A percentile compares a stretch with the other conserved stretches of the same genome.
Conservation (phyloP, 2,113 vertebrate genomes). For the Pipra filicauda region DNA sequence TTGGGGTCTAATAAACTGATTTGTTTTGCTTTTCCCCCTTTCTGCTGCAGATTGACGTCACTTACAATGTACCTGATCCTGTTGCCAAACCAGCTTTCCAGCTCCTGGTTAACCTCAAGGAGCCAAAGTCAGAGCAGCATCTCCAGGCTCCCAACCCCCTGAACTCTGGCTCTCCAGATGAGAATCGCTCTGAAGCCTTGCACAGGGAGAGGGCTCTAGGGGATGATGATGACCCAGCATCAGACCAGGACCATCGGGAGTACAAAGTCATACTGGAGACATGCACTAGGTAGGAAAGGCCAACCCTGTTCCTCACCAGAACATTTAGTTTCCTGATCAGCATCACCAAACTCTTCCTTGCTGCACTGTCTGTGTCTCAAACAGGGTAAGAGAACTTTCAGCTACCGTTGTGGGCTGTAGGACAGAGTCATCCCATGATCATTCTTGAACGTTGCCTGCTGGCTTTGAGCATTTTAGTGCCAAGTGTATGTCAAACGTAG, state of each 20-base stretch:
- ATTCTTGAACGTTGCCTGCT: background rate
- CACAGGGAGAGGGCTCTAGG: constrained; percentile 71
- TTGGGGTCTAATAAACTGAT: background rate
- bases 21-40: background rate
- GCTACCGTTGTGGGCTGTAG: rapidly evolving
- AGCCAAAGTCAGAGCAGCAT: constrained; percentile 75
- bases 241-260: constrained; percentile 86
- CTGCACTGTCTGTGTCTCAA: rapidly evolving
- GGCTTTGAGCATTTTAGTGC: background rate
- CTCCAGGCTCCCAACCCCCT: background rate
- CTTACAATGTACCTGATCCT: constrained; percentile 90
- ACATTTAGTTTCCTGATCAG: rapidly evolving
- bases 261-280: constrained; percentile 87
- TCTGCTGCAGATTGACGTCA: constrained; percentile 84
- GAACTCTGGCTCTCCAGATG: constrained; percentile 48
- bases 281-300: constrained; percentile 80
- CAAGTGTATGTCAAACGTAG: background rate
- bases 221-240: constrained; percentile 87
- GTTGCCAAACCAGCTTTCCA: constrained; percentile 90
- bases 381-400: background rate
- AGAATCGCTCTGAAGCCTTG: constrained; percentile 70
- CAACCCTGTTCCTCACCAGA: background rate
- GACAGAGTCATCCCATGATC: background rate
- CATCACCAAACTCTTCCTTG: background rate
- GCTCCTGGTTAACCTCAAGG: constrained; percentile 85